These are phyloP conservation scores for Hydraecia micacea DNA, from an alignment of 2,888 invertebrate genomes.

Conservation along the genomic window DNA sequence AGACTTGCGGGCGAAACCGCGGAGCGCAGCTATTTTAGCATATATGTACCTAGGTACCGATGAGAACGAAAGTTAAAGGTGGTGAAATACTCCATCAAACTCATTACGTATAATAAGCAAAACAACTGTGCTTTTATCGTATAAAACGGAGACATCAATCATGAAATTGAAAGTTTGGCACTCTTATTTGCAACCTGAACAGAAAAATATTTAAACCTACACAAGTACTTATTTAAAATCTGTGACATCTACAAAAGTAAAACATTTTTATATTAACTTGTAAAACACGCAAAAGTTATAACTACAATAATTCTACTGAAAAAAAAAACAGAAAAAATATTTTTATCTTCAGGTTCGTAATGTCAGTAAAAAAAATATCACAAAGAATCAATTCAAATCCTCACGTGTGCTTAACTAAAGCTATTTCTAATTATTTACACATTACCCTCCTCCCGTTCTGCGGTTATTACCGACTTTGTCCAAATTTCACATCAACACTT, in stretches of 20 bases:
- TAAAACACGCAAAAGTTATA: constrained; percentile 44
- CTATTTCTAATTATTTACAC: constrained; percentile 82
- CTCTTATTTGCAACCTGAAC: constrained; percentile 61
- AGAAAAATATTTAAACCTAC: constrained; percentile 58
- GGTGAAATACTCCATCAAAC: constrained; percentile 46
- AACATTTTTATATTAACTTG: constrained; percentile 2
- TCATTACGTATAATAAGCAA: constrained; percentile 43
- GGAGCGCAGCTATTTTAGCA: neutral
- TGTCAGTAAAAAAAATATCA: constrained; percentile 72
- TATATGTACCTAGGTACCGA: neutral
- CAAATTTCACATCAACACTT: constrained; percentile 76
- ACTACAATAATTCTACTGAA: constrained; percentile 27
- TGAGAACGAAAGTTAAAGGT: neutral
- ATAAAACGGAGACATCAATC: constrained; percentile 42
- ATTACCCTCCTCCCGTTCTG: constrained; percentile 78
- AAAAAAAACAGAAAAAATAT: constrained; percentile 32
- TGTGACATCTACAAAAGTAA: constrained; percentile 31
- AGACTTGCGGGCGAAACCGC: neutral
- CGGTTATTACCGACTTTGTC: constrained; percentile 69
- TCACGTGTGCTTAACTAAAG: constrained; percentile 82
- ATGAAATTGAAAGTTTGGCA: constrained; percentile 63
- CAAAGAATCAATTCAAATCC: constrained; percentile 86
- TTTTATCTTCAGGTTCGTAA: constrained; percentile 63
- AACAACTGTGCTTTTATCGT: constrained; percentile 55
- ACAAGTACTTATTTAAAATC: constrained; percentile 13